A percentile compares a stretch with the other conserved stretches of the same genome.
These are phyloP conservation scores for Nilaparvata lugens DNA, from an alignment of 1,140 invertebrate species.

Conservation along the genomic window DNA sequence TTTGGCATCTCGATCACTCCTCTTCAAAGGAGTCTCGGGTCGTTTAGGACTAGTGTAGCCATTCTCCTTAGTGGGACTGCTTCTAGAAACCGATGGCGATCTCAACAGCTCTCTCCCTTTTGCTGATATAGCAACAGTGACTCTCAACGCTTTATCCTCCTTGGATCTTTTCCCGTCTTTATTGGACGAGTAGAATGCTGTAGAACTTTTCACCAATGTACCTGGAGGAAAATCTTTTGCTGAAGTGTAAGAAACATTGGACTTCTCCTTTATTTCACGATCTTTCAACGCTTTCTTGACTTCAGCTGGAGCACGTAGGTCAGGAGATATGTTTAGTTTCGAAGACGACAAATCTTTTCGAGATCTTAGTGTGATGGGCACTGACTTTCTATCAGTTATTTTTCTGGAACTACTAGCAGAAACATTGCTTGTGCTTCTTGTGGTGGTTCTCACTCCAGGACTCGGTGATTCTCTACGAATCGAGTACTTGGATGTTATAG, in stretches of 20 bases:
- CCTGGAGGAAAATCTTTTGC: constrained; percentile 28
- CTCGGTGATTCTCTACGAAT: constrained; percentile 5
- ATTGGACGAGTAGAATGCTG: constrained; percentile 33
- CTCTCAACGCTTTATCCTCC: constrained; percentile 39
- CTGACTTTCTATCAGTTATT: constrained; percentile 4
- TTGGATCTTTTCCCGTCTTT: constrained; percentile 30
- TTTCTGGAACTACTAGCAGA: background rate
- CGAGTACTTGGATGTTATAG: background rate
- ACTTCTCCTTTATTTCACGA: constrained; percentile 29
- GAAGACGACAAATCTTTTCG: background rate
- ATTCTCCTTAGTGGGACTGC: background rate
- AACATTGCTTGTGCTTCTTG: background rate
- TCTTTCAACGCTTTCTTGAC: constrained; percentile 46
- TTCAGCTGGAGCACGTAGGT: constrained; percentile 47
- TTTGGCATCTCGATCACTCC: background rate
- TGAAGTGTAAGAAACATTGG: constrained; percentile 3
- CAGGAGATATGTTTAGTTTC: constrained; percentile 36
- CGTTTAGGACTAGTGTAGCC: background rate
- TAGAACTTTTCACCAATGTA: constrained; percentile 36
- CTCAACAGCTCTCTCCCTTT: constrained; percentile 38
- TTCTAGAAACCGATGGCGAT: constrained; percentile 26
- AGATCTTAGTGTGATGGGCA: background rate
- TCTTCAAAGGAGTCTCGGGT: background rate
- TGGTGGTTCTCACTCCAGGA: constrained; percentile 5
- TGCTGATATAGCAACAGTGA: constrained; percentile 38